Percentiles rank a stretch among this genome's conserved stretches.
These are phyloP conservation scores for Entomobrya multifasciata DNA, from an alignment of 2,888 invertebrate species.

Conservation along the genomic window DNA sequence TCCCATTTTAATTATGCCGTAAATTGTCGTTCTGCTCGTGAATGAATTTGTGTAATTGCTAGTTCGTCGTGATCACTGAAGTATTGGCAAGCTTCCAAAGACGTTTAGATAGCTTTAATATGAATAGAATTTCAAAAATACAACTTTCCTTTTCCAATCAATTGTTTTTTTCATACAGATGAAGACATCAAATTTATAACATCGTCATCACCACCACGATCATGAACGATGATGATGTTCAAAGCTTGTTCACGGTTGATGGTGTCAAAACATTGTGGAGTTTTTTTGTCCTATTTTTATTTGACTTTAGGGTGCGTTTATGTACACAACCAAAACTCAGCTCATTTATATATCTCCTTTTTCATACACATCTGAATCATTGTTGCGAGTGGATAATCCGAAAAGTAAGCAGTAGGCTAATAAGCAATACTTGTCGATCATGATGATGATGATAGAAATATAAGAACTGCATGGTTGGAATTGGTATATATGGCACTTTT, in stretches of 20 bases:
- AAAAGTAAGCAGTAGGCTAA: slow-evolving; percentile 50
- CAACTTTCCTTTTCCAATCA: too few species aligned
- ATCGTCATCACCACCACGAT: background rate
- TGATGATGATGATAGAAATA: background rate
- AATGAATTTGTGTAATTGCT: too few species aligned
- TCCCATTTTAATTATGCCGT: background rate
- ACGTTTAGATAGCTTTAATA: too few species aligned
- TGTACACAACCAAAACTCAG: slow-evolving; percentile 37
- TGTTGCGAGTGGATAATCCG: slow-evolving; percentile 59
- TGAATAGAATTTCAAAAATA: too few species aligned
- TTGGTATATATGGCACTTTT: background rate
- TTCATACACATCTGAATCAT: slow-evolving; percentile 36
- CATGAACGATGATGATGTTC: slow-evolving; percentile 51
- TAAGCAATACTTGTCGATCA: slow-evolving; percentile 18
- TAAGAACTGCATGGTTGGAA: background rate
- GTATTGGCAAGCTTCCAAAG: too few species aligned
- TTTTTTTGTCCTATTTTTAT: slow-evolving; percentile 42
- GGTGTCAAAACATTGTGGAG: slow-evolving; percentile 69
- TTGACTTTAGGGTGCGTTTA: slow-evolving; percentile 41
- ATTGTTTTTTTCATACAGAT: too few species aligned
- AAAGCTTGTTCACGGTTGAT: slow-evolving; percentile 36
- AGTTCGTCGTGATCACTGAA: too few species aligned
- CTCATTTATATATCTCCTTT: slow-evolving; percentile 7
- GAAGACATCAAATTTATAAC: slow-evolving; percentile 63
- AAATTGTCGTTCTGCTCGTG: too few species aligned